Base-by-base conservation (phyloP, 2,113 vertebrate species). In the Coptodon rendalli region DNA sequence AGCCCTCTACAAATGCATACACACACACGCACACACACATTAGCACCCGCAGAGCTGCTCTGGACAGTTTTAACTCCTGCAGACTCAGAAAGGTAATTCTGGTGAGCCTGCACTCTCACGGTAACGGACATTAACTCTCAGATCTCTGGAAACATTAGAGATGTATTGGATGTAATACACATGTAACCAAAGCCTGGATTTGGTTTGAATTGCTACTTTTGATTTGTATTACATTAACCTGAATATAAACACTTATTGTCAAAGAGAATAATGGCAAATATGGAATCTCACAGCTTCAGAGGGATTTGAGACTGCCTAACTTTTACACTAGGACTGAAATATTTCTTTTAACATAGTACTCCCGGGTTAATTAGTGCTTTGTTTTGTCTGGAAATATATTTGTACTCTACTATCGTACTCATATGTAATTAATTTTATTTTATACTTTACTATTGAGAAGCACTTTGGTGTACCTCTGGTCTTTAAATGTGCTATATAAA, bases 31-130 rank as follows among this genome's bases (percentile, higher is more conserved):
- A 13, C 63, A 22, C 59, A 73, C 68, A 73, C 40, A 24, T 11
- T 19, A 29, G 7, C 16, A 29, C 16, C 52, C 34, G 27, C 40
- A n/a, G 9, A 17, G 53, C 66, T 86, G 94, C 93, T 87, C 95
- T 95, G 93, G 93, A 95, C 95, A 96, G 95, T 96, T 87, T 94
- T 31, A 17, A 91, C 48, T 45, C 16, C 53, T 80, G 83, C 85
- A 73, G 81, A 85, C 87, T 82, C 50, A 80, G 68, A 90, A 90
- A 89, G 89, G 86, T 89, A 82, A 85, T 56, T 91, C 81, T 79
- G 43, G 80, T n/a, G 68, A 63, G 29, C 27, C 83, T 80, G 43
- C 27, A 0, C 54, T 86, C 48, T 86, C 53, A 57, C 43, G 34
- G 22, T 84, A 81, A 83, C 54, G 76, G 56, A 57, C 83, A 63